Evolutionary conservation across 2,797 vertebrate genomes (phyloP), one percentile per base, ranked within the genome.

Genomic region (Rhodeus uyekii): DNA sequence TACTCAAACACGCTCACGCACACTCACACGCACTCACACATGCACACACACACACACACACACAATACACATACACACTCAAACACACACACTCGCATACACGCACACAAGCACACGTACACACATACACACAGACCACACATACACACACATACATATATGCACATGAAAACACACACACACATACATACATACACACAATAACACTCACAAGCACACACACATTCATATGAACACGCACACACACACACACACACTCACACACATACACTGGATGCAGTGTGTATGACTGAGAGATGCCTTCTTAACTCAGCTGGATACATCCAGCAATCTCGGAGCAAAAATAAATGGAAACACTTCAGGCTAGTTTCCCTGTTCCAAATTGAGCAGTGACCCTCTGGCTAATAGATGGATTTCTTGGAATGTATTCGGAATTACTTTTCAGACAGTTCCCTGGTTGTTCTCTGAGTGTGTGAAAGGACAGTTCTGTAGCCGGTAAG

Each of bases 401-500:
- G 74, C 72, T 58, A 39, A 53, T 14, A 68, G 36, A 36, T 14
- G 1, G 14, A 46, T 69, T 82, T 76, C 81, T 76, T 53, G 67
- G 68, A 80, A 76, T 68, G 50, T 60, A 68, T 76, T 53, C 2
- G 8, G 46, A 90, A 87, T 90, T 91, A 93, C 90, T 92, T 87
- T 53, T 32, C 78, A 76, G 72, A 80, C 86, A 90, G 22, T 50
- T 86, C 58, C 76, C 67, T 24, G 68, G 88, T 89, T 90, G 90
- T 90, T 93, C 92, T 90, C 44, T 50, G 68, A 29, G 34, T 65
- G 27, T 48, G 58, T 73, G 42, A 78, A 78, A 83, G 76, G 48
- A 78, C 42, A 63, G 85, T 88, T 88, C 90, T 91, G 92, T 90
- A 93, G 91, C 92, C 92, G 84, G 85, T 87, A 82, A 89, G 84